These are phyloP conservation scores for Sylvia borin DNA, from an alignment of 2,797 vertebrate genomes.

Conservation along the genomic window DNA sequence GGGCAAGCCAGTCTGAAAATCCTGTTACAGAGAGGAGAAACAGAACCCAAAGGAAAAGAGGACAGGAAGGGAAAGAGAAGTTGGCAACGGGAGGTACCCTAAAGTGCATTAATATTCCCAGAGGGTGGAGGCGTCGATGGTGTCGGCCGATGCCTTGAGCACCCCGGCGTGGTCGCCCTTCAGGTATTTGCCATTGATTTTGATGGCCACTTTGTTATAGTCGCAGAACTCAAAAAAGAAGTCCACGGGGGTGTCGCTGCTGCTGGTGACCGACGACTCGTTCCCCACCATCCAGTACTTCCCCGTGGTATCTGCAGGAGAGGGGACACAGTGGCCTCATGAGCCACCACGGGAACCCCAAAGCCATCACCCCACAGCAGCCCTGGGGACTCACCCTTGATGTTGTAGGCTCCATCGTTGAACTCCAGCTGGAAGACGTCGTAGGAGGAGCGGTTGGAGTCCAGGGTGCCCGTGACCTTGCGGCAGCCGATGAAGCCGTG, in stretches of 20 bases:
- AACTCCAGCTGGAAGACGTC: conserved; percentile 96
- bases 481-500: conserved; percentile 98
- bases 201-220: conserved; percentile 97
- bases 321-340: neutral
- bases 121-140: conserved; percentile 91
- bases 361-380: rapidly evolving
- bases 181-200: conserved; percentile 91
- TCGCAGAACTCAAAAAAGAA: conserved; percentile 98
- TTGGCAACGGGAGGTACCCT: conserved; percentile 43
- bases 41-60: conserved; percentile 1
- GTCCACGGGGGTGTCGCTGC: conserved; percentile 90
- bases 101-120: conserved; percentile 93
- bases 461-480: conserved; percentile 94
- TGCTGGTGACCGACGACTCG: conserved; percentile 92
- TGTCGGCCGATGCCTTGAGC: conserved; percentile 91
- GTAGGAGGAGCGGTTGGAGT: conserved; percentile 94
- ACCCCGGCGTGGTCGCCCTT: conserved; percentile 96
- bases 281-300: conserved; percentile 96
- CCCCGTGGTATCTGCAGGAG: conserved; percentile 88
- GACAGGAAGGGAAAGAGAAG: conserved; percentile 10
- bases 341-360: neutral
- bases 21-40: conserved; percentile 47
- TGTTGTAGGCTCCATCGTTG: conserved; percentile 91
- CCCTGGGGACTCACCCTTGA: conserved; percentile 82
- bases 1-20: conserved; percentile 41